Evolutionary conservation across 1,140 invertebrate genomes (phyloP).

Genomic region (Mactra quadrangularis): DNA sequence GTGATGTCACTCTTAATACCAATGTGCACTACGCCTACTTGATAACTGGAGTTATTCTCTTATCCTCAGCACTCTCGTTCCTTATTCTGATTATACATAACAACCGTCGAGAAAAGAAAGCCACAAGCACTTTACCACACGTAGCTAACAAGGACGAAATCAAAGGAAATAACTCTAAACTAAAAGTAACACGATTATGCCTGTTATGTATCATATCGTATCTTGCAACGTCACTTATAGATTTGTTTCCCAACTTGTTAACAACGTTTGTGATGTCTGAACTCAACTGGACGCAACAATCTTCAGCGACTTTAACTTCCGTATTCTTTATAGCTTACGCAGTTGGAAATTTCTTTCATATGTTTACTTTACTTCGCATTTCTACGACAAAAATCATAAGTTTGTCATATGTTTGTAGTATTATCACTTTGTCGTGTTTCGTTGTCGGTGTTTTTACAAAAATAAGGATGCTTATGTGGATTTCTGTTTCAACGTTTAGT

Average conservation of each 20-base stretch:
- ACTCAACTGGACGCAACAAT: constrained; percentile 57
- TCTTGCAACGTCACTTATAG: constrained; percentile 50
- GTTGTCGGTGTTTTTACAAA: constrained; percentile 7
- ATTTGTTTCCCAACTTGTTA: constrained; percentile 61
- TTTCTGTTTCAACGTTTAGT: constrained; percentile 19
- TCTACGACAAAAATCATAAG: constrained; percentile 29
- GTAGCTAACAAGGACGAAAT: background rate
- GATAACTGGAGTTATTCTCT: background rate
- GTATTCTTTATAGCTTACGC: constrained; percentile 61
- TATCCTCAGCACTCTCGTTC: constrained; percentile 9
- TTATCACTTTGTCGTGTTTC: constrained; percentile 7
- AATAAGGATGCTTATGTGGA: constrained; percentile 36
- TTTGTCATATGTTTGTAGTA: constrained; percentile 22
- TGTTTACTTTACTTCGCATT: constrained; percentile 50
- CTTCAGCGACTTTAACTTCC: constrained; percentile 43
- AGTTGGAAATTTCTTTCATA: constrained; percentile 47
- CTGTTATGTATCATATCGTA: background rate
- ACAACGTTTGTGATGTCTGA: constrained; percentile 63
- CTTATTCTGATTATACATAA: background rate
- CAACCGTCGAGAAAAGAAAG: background rate
- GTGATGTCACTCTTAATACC: background rate
- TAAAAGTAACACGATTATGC: background rate
- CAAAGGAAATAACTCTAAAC: background rate
- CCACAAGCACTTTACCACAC: too few species aligned
- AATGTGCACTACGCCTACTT: constrained; percentile 10